Percentiles rank a stretch among this genome's conserved stretches.
Conservation (phyloP, 2,888 invertebrate genomes). For the Pseudococcus longispinus region DNA sequence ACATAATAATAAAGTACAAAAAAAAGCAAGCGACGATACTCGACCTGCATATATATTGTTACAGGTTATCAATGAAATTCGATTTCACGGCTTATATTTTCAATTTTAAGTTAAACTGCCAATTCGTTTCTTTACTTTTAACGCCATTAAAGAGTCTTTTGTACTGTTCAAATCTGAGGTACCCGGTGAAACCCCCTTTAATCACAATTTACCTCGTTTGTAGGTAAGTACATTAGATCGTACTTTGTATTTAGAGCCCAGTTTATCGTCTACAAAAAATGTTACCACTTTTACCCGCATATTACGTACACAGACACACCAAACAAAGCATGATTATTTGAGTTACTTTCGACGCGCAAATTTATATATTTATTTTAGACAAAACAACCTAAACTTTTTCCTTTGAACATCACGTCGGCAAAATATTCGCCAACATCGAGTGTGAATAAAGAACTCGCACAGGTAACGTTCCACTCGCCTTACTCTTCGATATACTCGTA, state of each 20-base stretch:
- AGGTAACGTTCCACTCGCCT: background rate
- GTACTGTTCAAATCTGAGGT: background rate
- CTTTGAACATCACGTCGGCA: background rate
- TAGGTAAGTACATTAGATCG: background rate
- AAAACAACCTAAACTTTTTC: background rate
- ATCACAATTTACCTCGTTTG: background rate
- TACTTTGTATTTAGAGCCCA: background rate
- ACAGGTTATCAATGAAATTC: slow-evolving; percentile 11
- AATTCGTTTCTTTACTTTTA: background rate
- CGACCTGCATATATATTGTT: background rate
- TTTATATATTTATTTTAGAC: slow-evolving; percentile 18
- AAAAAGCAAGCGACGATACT: background rate
- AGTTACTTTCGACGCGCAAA: background rate
- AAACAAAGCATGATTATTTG: background rate
- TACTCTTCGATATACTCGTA: background rate
- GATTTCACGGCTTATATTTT: slow-evolving; percentile 7
- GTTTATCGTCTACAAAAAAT: background rate
- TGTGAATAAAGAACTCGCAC: background rate
- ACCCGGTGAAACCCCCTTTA: background rate
- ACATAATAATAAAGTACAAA: background rate
- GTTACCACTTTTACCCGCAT: background rate
- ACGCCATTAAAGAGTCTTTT: background rate
- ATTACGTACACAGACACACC: too few relatives aligned
- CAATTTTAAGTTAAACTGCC: background rate
- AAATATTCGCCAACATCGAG: background rate